Percentiles rank a stretch among this genome's conserved stretches.
phyloP scores from a whole-genome alignment of 2,888 invertebrate species.

The Volucella bombylans region DNA sequence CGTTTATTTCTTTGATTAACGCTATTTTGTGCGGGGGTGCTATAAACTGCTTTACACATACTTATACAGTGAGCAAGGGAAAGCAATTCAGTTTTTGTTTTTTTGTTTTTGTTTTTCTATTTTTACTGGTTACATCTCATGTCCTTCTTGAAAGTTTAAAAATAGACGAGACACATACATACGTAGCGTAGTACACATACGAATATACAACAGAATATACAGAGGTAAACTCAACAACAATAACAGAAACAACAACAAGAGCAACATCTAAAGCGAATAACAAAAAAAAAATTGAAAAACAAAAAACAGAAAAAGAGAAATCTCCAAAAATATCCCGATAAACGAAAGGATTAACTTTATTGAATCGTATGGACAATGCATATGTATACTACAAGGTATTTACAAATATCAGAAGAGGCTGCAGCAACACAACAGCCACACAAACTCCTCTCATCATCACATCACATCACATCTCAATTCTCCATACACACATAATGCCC shows the following conservation, averaged over 20 bases:
- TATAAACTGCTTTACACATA: constrained; percentile 9
- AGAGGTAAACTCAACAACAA: neutral
- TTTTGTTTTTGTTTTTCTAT: constrained; percentile 25
- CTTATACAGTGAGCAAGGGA: constrained; percentile 32
- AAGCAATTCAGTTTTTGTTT: constrained; percentile 37
- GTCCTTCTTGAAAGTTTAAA: constrained; percentile 50
- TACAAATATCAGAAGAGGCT: constrained; percentile 43
- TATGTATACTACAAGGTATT: constrained; percentile 82
- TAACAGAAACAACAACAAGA: too few species aligned
- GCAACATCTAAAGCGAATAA: neutral
- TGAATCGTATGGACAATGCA: constrained; percentile 82
- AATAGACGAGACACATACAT: constrained; percentile 44
- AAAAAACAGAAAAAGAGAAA: constrained; percentile 11
- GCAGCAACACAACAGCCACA: constrained; percentile 63
- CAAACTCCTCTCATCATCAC: constrained; percentile 45
- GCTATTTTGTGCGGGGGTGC: constrained; percentile 58
- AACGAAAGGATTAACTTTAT: constrained; percentile 71
- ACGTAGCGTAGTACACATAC: constrained; percentile 37
- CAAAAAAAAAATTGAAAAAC: constrained; percentile 28
- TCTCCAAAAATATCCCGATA: constrained; percentile 46
- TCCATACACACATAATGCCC: constrained; percentile 50
- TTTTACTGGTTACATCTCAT: constrained; percentile 36
- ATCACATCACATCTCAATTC: constrained; percentile 12
- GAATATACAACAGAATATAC: neutral
- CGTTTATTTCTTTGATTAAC: constrained; percentile 55